Percentiles rank a stretch among this genome's conserved stretches.
These are phyloP conservation scores for Siniperca knerii DNA, from an alignment of 2,113 vertebrate species.

Conservation along the genomic window DNA sequence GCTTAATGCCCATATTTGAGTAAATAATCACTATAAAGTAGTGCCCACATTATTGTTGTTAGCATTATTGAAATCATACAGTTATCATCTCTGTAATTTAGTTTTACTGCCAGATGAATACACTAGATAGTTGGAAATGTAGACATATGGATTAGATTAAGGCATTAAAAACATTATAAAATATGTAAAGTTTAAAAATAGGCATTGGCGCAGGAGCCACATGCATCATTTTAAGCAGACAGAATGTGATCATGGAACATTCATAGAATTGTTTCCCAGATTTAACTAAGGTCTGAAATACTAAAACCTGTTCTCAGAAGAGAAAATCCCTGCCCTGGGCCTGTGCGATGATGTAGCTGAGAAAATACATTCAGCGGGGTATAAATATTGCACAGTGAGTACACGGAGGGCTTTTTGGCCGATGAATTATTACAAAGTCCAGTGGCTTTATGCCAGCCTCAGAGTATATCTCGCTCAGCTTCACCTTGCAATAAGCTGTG, in stretches of 20 bases:
- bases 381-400: constrained; percentile 82
- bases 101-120: neutral
- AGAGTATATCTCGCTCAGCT: constrained; percentile 65
- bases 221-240: constrained; percentile 3
- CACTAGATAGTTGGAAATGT: neutral
- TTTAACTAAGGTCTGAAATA: constrained; percentile 47
- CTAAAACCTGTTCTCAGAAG: constrained; percentile 22
- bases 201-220: neutral
- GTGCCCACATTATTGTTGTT: neutral
- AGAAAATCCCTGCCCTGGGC: constrained; percentile 59
- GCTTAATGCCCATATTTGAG: neutral
- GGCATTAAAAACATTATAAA: neutral
- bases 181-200: neutral
- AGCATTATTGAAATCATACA: neutral
- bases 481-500: constrained; percentile 68
- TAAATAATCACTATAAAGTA: neutral
- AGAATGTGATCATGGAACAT: constrained; percentile 24
- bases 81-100: neutral
- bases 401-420: constrained; percentile 75
- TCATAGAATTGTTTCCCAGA: constrained; percentile 50
- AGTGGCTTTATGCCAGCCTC: constrained; percentile 68
- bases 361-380: constrained; percentile 67
- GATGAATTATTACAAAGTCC: constrained; percentile 81
- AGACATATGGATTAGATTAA: neutral
- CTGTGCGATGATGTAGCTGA: constrained; percentile 51